These are phyloP conservation scores for Acanthurus leucopareius DNA, from an alignment of 2,797 vertebrate species.

Conservation along the genomic window DNA sequence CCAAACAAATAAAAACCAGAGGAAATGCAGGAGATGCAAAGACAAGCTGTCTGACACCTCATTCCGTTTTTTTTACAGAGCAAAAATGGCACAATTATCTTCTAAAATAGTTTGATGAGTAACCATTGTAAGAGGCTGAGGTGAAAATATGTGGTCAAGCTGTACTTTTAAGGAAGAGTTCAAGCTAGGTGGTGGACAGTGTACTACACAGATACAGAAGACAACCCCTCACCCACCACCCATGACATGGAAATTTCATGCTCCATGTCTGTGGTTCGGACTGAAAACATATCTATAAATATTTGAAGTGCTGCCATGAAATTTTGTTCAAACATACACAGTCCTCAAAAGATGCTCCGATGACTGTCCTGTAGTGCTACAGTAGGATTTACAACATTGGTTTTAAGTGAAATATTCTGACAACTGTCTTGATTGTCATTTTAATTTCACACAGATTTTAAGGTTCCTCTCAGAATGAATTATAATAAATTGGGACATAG, in stretches of 20 bases:
- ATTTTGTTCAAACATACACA: not conserved
- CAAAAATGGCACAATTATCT: not conserved
- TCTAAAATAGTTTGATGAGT: not conserved
- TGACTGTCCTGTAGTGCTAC: not conserved
- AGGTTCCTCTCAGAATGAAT: too few relatives aligned
- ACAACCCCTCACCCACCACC: too few relatives aligned
- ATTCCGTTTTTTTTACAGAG: not conserved
- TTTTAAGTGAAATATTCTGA: not conserved
- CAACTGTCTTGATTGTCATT: not conserved
- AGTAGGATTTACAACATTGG: not conserved
- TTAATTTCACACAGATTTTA: too few relatives aligned
- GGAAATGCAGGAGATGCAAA: constrained; percentile 15
- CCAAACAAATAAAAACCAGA: constrained; percentile 34
- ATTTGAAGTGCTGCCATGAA: not conserved
- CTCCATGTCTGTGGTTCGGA: too few relatives aligned
- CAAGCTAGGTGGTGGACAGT: too few relatives aligned
- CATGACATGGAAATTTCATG: too few relatives aligned
- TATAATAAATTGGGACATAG: too few relatives aligned
- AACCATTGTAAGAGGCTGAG: too few relatives aligned
- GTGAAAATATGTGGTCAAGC: too few relatives aligned
- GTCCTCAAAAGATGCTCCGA: not conserved
- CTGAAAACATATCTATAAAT: not conserved
- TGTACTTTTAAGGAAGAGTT: too few relatives aligned
- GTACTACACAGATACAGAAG: too few relatives aligned
- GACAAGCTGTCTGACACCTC: not conserved